These are phyloP conservation scores for Phragmatobia fuliginosa DNA, from an alignment of 2,888 invertebrate genomes.

Conservation along the genomic window DNA sequence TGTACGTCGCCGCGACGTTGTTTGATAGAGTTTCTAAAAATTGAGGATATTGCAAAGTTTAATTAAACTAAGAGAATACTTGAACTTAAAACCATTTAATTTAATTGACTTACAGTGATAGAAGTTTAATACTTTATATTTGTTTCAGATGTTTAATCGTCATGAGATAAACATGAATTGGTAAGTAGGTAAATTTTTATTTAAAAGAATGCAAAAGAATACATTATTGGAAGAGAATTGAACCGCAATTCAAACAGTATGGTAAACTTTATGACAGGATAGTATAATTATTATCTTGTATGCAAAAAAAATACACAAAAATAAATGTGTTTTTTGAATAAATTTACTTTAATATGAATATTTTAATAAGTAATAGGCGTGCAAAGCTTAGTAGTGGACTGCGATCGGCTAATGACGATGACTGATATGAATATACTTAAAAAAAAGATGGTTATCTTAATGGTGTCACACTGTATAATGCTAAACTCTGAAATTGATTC, in stretches of 20 bases:
- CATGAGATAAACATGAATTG: conserved; percentile 43
- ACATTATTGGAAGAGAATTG: conserved; percentile 28
- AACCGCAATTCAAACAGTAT: too few species aligned
- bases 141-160: conserved; percentile 46
- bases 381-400: too few species aligned
- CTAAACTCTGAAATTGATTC: not conserved
- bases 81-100: not conserved
- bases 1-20: conserved; percentile 17
- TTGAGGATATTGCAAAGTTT: conserved; percentile 47
- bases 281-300: too few species aligned
- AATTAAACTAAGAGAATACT: conserved; percentile 57
- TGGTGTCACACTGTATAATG: not conserved
- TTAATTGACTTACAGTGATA: too few species aligned
- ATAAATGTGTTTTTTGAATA: not conserved
- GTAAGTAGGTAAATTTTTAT: conserved; percentile 43
- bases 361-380: too few species aligned
- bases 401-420: too few species aligned
- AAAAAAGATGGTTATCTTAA: too few species aligned
- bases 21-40: conserved; percentile 62
- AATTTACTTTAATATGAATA: not conserved
- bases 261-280: too few species aligned
- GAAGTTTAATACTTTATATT: conserved; percentile 21
- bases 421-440: too few species aligned
- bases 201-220: conserved; percentile 2
- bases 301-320: not conserved